A percentile compares a stretch with the other conserved stretches of the same genome.
Evolutionary conservation across 2,888 invertebrate genomes (phyloP).

Genomic region (Parthenolecanium corni): DNA sequence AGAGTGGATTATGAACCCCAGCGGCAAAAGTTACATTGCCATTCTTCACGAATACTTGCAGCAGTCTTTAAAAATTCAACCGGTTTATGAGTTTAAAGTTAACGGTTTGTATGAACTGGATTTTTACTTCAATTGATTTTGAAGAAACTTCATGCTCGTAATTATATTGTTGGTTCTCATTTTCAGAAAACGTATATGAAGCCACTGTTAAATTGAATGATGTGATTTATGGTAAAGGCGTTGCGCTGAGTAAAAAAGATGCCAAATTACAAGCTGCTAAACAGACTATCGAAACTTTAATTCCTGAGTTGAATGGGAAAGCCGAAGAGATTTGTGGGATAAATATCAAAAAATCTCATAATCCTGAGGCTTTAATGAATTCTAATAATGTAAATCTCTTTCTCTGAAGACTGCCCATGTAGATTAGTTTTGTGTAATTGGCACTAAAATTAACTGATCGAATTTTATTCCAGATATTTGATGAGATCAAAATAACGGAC

Average conservation of each 20-base stretch:
- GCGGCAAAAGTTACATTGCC: conserved; percentile 88
- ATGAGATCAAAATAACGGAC: conserved; percentile 86
- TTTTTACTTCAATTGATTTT: background rate
- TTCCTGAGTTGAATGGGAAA: conserved; percentile 81
- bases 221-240: conserved; percentile 86
- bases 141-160: background rate
- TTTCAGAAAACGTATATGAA: conserved; percentile 87
- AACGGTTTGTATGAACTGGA: conserved; percentile 38
- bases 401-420: background rate
- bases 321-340: conserved; percentile 47
- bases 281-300: conserved; percentile 76
- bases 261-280: conserved; percentile 91
- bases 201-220: conserved; percentile 86
- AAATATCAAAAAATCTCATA: conserved; percentile 4
- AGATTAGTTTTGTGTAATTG: background rate
- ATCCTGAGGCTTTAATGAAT: conserved; percentile 8
- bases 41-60: conserved; percentile 97
- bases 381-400: conserved; percentile 14
- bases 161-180: conserved; percentile 36
- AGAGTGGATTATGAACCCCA: conserved; percentile 93
- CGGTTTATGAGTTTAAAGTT: conserved; percentile 84
- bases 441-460: background rate
- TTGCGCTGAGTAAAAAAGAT: conserved; percentile 87
- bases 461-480: conserved; percentile 37
- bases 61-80: conserved; percentile 84